Percentiles rank a stretch among this genome's conserved stretches.
These are phyloP conservation scores for Hetaerina titia DNA, from an alignment of 2,888 invertebrate species.

Conservation along the genomic window DNA sequence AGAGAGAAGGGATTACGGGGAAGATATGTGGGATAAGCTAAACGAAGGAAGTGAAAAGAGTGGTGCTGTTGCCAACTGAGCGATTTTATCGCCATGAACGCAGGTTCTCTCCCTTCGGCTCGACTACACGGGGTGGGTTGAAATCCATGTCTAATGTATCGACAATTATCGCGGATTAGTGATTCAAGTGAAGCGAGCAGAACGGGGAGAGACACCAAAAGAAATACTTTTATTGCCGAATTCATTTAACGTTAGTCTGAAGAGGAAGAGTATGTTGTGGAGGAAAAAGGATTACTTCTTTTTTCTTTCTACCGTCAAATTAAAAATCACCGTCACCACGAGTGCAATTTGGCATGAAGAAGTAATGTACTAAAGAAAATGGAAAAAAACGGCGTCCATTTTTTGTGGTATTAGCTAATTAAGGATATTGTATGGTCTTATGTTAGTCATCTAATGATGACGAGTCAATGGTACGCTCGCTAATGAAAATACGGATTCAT, in stretches of 20 bases:
- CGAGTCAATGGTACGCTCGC: too few relatives aligned
- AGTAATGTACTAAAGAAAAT: too few relatives aligned
- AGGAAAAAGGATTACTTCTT: too few relatives aligned
- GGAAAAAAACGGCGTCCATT: too few relatives aligned
- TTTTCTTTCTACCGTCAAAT: too few relatives aligned
- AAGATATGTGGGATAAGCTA: not conserved
- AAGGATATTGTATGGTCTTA: too few relatives aligned
- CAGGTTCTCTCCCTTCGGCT: not conserved
- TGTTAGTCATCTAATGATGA: too few relatives aligned
- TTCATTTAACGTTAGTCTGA: not conserved
- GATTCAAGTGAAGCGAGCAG: not conserved
- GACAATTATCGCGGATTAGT: conserved; percentile 13
- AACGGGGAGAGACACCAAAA: not conserved
- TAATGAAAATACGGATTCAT: too few relatives aligned
- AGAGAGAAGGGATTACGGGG: not conserved
- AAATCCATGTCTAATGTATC: not conserved
- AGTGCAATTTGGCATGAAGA: too few relatives aligned
- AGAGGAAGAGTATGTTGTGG: not conserved
- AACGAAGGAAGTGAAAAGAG: not conserved
- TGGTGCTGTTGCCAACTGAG: not conserved
- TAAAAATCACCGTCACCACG: too few relatives aligned
- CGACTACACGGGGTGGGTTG: not conserved
- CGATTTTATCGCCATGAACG: not conserved
- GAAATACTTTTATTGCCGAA: not conserved
- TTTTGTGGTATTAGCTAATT: too few relatives aligned